A percentile compares a stretch with the other conserved stretches of the same genome.
phyloP scores from a whole-genome alignment of 2,113 vertebrate genomes.

The Tyto alba region DNA sequence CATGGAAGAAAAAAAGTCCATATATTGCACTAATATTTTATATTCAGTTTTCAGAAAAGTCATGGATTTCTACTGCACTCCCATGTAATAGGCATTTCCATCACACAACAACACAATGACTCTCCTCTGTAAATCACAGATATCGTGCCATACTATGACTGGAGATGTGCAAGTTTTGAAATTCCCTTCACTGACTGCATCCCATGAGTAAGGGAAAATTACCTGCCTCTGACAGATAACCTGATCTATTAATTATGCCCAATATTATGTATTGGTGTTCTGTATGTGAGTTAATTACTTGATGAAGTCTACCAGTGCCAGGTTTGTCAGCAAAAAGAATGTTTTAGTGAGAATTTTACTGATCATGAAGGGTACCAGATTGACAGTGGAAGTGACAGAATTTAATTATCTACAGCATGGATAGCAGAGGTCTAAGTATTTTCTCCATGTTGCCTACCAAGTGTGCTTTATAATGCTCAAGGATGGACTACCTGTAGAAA shows the following conservation, averaged over 20 bases:
- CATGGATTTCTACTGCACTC: background rate
- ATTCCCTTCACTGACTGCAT: background rate
- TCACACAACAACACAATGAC: background rate
- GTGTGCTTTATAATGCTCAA: background rate
- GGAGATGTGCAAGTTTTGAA: background rate
- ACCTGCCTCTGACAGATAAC: background rate
- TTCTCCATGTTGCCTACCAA: background rate
- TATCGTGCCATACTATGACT: background rate
- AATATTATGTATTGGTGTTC: background rate
- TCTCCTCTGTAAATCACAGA: background rate
- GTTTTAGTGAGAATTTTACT: slow-evolving; percentile 4
- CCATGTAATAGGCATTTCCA: background rate
- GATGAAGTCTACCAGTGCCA: background rate
- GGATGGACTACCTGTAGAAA: background rate
- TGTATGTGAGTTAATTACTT: background rate
- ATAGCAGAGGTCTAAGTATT: background rate
- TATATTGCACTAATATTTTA: background rate
- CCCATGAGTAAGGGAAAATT: background rate
- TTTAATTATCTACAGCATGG: background rate
- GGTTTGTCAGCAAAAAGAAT: background rate
- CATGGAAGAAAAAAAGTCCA: background rate
- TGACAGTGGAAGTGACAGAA: background rate
- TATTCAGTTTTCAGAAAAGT: background rate
- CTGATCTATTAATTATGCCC: slow-evolving; percentile 3
- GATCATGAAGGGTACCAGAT: background rate